phyloP scores from a whole-genome alignment of 2,797 vertebrate genomes.

The Mormyrus hasselquistii region DNA sequence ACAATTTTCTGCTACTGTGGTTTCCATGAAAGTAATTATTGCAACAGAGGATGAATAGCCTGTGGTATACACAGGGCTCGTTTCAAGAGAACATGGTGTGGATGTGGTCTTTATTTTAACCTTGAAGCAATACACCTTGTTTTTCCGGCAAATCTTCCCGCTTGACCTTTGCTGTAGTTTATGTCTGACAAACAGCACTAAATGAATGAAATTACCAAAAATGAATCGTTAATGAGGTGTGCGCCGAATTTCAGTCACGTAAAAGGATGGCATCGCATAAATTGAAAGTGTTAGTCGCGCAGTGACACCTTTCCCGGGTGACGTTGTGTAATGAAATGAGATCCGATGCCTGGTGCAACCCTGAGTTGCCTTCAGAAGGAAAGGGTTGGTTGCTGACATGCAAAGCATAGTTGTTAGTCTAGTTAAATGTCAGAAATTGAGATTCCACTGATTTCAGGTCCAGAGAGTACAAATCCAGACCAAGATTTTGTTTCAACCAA shows the following conservation, averaged over 20 bases:
- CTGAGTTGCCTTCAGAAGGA: constrained; percentile 4
- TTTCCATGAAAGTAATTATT: neutral
- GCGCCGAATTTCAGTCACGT: neutral
- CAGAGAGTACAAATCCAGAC: too few species aligned
- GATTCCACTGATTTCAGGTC: neutral
- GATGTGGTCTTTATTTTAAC: neutral
- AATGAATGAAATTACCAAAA: constrained; percentile 13
- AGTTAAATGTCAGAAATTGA: constrained; percentile 30
- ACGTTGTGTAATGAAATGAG: constrained; percentile 4
- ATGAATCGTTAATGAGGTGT: constrained; percentile 18
- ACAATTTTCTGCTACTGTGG: constrained; percentile 6
- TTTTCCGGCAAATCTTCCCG: neutral
- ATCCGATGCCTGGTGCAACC: neutral
- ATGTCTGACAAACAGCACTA: constrained; percentile 18
- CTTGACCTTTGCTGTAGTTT: neutral
- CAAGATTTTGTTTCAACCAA: too few species aligned
- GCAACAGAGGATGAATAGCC: neutral
- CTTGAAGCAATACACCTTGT: neutral
- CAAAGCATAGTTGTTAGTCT: constrained; percentile 30
- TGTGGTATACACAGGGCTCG: neutral
- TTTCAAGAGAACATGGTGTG: too few species aligned
- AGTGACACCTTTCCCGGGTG: neutral
- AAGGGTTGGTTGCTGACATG: constrained; percentile 37
- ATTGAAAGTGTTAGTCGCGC: neutral
- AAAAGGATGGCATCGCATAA: constrained; percentile 8